Evolutionary conservation across 2,797 vertebrate genomes (phyloP).

Genomic region (Poeciliopsis paucimaculata): DNA sequence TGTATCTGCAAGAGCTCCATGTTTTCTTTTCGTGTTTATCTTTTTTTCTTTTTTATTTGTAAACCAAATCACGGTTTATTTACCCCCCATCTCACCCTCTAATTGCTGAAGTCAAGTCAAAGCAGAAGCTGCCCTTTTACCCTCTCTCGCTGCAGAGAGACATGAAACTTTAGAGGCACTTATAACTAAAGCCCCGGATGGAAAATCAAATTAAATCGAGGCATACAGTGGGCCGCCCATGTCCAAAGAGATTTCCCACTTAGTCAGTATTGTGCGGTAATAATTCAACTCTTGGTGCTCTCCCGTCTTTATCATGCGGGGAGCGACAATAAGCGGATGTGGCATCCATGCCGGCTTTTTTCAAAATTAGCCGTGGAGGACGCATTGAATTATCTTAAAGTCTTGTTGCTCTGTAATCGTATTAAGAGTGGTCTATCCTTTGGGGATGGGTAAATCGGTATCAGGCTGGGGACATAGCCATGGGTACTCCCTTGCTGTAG

Average conservation of each 20-base stretch:
- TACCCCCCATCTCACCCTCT: slow-evolving; percentile 27
- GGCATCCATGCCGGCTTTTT: slow-evolving; percentile 66
- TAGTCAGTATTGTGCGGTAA: slow-evolving; percentile 78
- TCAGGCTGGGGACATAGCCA: slow-evolving; percentile 42
- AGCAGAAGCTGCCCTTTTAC: slow-evolving; percentile 63
- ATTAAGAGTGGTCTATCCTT: slow-evolving; percentile 72
- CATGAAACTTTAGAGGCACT: slow-evolving; percentile 71
- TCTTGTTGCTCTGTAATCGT: slow-evolving; percentile 76
- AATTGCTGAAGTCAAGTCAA: slow-evolving; percentile 58
- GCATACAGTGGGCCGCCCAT: slow-evolving; percentile 72
- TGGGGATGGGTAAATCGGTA: slow-evolving; percentile 67
- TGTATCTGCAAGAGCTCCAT: slow-evolving; percentile 44
- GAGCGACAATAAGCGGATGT: slow-evolving; percentile 76
- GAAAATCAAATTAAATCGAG: slow-evolving; percentile 82
- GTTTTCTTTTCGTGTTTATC: not conserved
- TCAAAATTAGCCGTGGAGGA: slow-evolving; percentile 72
- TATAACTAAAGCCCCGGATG: slow-evolving; percentile 64
- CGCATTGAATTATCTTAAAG: slow-evolving; percentile 79
- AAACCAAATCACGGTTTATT: slow-evolving; percentile 59
- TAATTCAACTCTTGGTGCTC: slow-evolving; percentile 73
- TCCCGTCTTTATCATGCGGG: slow-evolving; percentile 50
- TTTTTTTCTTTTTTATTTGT: slow-evolving; percentile 1
- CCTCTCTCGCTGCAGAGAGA: slow-evolving; percentile 54
- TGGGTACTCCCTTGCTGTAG: slow-evolving; percentile 32
- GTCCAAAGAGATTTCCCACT: slow-evolving; percentile 79